phyloP scores from a whole-genome alignment of 2,797 vertebrate genomes.

The Sitta carolinensis region DNA sequence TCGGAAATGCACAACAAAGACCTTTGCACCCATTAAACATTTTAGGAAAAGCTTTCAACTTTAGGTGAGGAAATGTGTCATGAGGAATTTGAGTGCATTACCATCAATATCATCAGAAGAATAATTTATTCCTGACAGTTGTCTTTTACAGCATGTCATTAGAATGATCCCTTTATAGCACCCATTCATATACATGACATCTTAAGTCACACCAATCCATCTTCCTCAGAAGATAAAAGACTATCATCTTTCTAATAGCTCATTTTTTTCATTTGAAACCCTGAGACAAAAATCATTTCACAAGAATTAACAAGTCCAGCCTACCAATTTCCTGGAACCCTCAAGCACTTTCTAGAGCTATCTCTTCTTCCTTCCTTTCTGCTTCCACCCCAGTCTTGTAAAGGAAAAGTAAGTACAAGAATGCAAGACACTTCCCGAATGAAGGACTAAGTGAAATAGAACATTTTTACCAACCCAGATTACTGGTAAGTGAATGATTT shows the following conservation, averaged over 20 bases:
- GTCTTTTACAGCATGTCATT: conserved; percentile 67
- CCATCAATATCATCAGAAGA: conserved; percentile 56
- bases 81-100: conserved; percentile 30
- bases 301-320: conserved; percentile 59
- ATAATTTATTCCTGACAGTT: conserved; percentile 72
- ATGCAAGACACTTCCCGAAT: neutral
- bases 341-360: neutral
- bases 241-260: conserved; percentile 67
- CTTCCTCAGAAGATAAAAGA: conserved; percentile 67
- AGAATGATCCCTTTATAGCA: conserved; percentile 69
- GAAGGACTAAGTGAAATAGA: neutral
- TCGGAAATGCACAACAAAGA: neutral
- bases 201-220: conserved; percentile 72
- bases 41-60: conserved; percentile 28
- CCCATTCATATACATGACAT: conserved; percentile 70
- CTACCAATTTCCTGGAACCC: conserved; percentile 27
- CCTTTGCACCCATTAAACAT: neutral
- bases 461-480: neutral
- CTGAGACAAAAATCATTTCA: conserved; percentile 66
- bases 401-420: neutral
- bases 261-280: conserved; percentile 65
- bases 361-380: neutral
- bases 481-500: neutral
- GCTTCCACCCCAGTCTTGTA: neutral
- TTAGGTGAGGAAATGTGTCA: neutral